Evolutionary conservation across 2,113 vertebrate species (phyloP), one percentile per base, ranked within the genome.

Genomic region (Pardalotus punctatus): DNA sequence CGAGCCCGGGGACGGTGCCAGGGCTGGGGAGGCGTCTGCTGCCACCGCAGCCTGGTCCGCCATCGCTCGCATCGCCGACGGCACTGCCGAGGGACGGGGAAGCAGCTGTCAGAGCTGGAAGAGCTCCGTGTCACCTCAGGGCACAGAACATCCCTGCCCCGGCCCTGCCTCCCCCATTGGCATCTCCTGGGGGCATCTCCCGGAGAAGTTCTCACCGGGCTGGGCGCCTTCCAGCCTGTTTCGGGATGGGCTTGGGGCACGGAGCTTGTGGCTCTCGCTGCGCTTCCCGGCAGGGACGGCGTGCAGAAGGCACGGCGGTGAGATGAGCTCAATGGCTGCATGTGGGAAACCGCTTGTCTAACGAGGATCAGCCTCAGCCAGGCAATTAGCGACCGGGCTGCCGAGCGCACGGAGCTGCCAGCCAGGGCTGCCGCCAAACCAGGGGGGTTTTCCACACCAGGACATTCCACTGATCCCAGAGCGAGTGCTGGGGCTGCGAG

Each of bases 51-150:
- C 95, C 53, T 69, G 94, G 54, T 98, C 97, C 73, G 98, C 98
- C 98, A 99, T 99, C 9, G 97, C 96, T 97, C 95, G 94, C 95
- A 96, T 98, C n/a, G 84, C 97, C 56, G 8, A 1, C 1, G 20
- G 57, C 22, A 15, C 97, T 97, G 81, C 61, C 1, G 7, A 35
- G 58, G 60, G 66, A 42, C 70, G 0, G 62, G 45, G 45, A 27
- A 13, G 38, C 27, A 1, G 83, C 64, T 16, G 62, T 23, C 38
- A 23, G 45, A 69, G 71, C 62, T 7, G 61, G 20, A 1, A 21
- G 21, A 50, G 84, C n/a, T 27, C 21, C 0, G 3, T 5, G 78
- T 5, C 54, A 10, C 62, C 45, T 31, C 17, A 1, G 60, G 67
- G 50, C 36, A 15, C 33, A 1, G 48, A 6, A 1, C 2, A 12